These are phyloP conservation scores for Calephelis virginiensis DNA, from an alignment of 1,140 invertebrate genomes.

Conservation along the genomic window DNA sequence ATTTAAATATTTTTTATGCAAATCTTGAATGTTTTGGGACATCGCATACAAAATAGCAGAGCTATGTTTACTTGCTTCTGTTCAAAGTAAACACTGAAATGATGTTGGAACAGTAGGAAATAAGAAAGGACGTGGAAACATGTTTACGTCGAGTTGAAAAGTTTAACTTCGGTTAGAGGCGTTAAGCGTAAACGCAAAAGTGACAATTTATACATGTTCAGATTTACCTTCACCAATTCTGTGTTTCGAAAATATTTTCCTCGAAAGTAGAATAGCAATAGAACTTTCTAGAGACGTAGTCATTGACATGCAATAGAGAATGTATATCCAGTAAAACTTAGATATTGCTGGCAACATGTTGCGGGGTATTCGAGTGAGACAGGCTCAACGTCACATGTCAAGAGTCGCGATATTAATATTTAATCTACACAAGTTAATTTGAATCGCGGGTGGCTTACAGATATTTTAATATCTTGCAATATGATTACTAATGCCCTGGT, in stretches of 20 bases:
- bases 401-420: conserved; percentile 47
- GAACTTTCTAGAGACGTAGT: conserved; percentile 21
- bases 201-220: conserved; percentile 36
- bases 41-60: background rate
- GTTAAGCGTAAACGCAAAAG: conserved; percentile 24
- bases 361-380: conserved; percentile 31
- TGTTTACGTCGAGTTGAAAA: conserved; percentile 46
- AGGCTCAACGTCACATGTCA: conserved; percentile 36
- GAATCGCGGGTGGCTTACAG: conserved; percentile 35
- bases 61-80: conserved; percentile 26
- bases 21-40: background rate
- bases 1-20: background rate
- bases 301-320: conserved; percentile 33
- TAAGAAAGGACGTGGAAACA: conserved; percentile 45
- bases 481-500: conserved; percentile 31
- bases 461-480: conserved; percentile 34
- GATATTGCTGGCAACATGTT: conserved; percentile 42
- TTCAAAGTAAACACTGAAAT: conserved; percentile 42
- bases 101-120: conserved; percentile 44
- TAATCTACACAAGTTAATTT: conserved; percentile 49
- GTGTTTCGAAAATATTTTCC: conserved; percentile 26
- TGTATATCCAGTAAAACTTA: conserved; percentile 30
- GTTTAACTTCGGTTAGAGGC: conserved; percentile 39
- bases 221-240: conserved; percentile 26
- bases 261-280: conserved; percentile 29